Evolutionary conservation across 2,113 vertebrate species (phyloP), one percentile per base, ranked within the genome.

Genomic region (Excalfactoria chinensis): DNA sequence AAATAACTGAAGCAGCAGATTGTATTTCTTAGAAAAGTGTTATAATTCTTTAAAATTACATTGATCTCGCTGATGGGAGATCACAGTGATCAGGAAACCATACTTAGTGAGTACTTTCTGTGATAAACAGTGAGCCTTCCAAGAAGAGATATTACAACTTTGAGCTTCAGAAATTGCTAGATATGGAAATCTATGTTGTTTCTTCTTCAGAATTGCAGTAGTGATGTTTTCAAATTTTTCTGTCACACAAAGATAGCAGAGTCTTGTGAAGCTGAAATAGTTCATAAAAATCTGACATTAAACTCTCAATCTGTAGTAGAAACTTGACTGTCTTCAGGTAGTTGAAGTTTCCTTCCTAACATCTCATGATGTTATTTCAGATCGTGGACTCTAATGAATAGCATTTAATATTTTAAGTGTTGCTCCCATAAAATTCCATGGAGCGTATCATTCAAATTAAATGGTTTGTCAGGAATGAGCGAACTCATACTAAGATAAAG

Each of bases 391-490:
- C 58, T 82, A 79, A 69, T 66, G 77, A 88, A 74, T 40, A 89
- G 18, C 4, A 0, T 87, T 91, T 89, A 79, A 73, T 95, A 82
- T 89, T 93, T 88, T 70, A 87, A 63, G 49, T 63, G 22, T 71
- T 78, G 35, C 32, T 95, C 63, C 44, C 48, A 69, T 95, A 84
- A 93, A 89, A 89, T 82, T 90, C 81, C 9, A 22, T 79, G 1
- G 84, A 66, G 40, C 40, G 68, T 90, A 56, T 78, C 32, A 34
- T 60, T 88, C 59, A 90, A 90, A 88, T 90, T 72, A 90, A 93
- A 67, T 69, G 2, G 55, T 88, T 91, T 86, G n/a, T 86, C 77
- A 78, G 51, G 79, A 95, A 77, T 25, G 35, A 60, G 14, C 32
- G 70, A 73, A 60, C 37, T 89, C 34, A 17, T 67, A 13, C 46